Conservation (phyloP, 2,797 vertebrate genomes). For the Cyclura pinguis region DNA sequence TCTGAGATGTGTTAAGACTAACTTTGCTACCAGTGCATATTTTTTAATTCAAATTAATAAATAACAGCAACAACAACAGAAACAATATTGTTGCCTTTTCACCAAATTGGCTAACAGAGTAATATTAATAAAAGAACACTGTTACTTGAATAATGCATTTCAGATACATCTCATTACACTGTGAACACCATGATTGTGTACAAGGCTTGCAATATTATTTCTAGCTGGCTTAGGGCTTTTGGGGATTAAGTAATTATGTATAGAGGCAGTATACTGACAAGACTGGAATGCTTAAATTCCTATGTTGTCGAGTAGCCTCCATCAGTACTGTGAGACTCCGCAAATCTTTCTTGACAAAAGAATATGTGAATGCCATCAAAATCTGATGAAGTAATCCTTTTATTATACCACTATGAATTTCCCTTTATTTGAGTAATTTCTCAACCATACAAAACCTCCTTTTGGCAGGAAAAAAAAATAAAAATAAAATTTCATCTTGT, state of each 20-base stretch:
- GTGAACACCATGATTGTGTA: constrained; percentile 17
- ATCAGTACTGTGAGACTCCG: background rate
- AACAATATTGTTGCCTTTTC: background rate
- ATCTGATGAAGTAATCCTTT: constrained; percentile 38
- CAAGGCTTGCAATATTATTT: constrained; percentile 4
- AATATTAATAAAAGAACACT: constrained; percentile 20
- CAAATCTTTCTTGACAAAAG: constrained; percentile 22
- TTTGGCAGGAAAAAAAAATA: background rate
- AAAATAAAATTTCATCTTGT: constrained; percentile 22
- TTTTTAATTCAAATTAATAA: constrained; percentile 14
- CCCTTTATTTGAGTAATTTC: constrained; percentile 19
- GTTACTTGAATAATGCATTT: constrained; percentile 29
- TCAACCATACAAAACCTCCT: background rate
- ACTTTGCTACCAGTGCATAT: background rate
- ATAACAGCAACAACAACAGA: background rate
- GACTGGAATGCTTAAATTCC: constrained; percentile 25
- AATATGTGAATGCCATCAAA: constrained; percentile 33
- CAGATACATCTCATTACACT: constrained; percentile 25
- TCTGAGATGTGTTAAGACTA: background rate
- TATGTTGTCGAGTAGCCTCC: background rate
- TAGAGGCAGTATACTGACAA: constrained; percentile 9
- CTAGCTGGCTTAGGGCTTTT: constrained; percentile 6
- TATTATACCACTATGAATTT: constrained; percentile 33
- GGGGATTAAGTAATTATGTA: constrained; percentile 41
- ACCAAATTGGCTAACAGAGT: background rate